Evolutionary conservation across 2,888 invertebrate genomes (phyloP), one percentile per base, ranked within the genome.

Genomic region (Troilus luridus): DNA sequence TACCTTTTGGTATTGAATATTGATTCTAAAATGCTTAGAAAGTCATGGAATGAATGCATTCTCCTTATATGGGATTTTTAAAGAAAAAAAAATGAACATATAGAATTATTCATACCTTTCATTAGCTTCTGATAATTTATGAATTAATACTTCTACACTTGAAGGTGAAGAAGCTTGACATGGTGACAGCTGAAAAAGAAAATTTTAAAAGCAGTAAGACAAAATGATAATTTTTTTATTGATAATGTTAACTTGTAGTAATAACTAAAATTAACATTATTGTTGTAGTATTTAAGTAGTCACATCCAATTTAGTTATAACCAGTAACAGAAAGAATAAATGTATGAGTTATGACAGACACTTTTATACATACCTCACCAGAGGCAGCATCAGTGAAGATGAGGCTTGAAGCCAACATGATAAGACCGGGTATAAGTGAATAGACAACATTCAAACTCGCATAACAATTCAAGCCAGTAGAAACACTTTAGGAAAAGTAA

Each of bases 101-200:
- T n/a, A 54, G 21, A 41, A 85, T 27, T 89, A 21, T 21, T 21
- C 12, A 90, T 90, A 94, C 94, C 94, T 94, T 88, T 94, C 93
- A 92, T 94, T 94, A 14, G 94, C 93, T 91, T 94, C 94, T 90
- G 93, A 93, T 72, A 94, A 93, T 90, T 93, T 93, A 91, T 94
- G 93, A 67, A 94, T 92, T 64, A 94, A 93, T 24, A 93, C 93
- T 92, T 94, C 94, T 54, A 94, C 93, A 92, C 94, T 94, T 60
- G 91, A 56, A 56, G 27, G 24, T 54, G 89, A 64, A n/a, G 89
- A 19, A 41, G 72, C 85, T 56, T 90, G 90, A 88, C 21, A 88
- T 85, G 85, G 90, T 27, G 90, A 90, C 21, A 85, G 27, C 90
- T 90, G 88, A 60, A 85, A 72, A 81, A 7, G 8, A 67, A 67